Conservation (phyloP, 2,113 vertebrate genomes). For the Calyptommatus sinebrachiatus region DNA sequence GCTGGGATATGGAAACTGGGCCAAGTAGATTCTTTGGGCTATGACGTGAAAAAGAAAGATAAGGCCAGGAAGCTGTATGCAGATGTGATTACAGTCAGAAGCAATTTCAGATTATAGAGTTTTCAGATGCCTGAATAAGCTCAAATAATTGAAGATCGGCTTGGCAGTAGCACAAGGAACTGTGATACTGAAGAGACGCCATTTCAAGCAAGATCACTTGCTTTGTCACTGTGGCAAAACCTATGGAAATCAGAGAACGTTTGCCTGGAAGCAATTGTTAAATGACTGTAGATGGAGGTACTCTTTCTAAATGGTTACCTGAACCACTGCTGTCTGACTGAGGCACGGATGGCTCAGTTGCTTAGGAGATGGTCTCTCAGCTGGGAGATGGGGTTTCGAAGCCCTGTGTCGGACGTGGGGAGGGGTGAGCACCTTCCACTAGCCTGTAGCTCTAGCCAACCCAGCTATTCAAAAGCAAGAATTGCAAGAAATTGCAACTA, state of each 20-base stretch:
- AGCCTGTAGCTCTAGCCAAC: no score
- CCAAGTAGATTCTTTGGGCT: constrained; percentile 5
- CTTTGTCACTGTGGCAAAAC: not conserved
- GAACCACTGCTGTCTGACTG: not conserved
- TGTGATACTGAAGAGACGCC: not conserved
- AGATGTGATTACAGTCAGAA: not conserved
- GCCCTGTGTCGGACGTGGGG: no score
- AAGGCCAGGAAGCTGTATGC: not conserved
- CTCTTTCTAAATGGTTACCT: not conserved
- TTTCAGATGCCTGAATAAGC: not conserved
- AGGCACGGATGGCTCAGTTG: no score
- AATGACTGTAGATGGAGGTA: not conserved
- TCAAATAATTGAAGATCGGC: not conserved
- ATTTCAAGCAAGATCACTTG: no score
- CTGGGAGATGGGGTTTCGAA: no score
- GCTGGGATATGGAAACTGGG: not conserved
- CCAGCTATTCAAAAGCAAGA: no score
- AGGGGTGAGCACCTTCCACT: no score
- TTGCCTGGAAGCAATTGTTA: not conserved
- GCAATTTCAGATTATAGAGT: no score
- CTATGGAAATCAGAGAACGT: not conserved
- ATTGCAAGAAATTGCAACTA: no score
- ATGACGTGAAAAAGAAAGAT: constrained; percentile 7
- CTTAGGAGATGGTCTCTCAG: no score
- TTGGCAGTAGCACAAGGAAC: not conserved